Percentiles rank a stretch among this genome's conserved stretches.
Conservation (phyloP, 2,113 vertebrate genomes). For the Rhabdomys dilectus region DNA sequence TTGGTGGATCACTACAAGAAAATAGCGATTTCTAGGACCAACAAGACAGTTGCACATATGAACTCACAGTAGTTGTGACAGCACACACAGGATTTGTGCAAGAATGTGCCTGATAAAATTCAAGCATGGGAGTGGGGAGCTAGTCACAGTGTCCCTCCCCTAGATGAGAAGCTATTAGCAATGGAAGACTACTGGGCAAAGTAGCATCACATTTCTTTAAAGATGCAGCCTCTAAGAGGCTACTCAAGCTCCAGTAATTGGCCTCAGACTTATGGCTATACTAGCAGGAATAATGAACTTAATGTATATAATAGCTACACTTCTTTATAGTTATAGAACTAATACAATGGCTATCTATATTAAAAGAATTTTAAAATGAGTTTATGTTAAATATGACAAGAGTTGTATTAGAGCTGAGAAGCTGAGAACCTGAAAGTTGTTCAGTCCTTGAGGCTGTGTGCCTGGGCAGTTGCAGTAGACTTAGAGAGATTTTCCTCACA, state of each 20-base stretch:
- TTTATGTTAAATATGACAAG: background rate
- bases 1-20: background rate
- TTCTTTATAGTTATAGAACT: background rate
- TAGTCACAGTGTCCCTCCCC: background rate
- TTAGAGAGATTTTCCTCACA: background rate
- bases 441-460: background rate
- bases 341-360: background rate
- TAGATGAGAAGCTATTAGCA: background rate
- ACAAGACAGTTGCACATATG: background rate
- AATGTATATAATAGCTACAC: background rate
- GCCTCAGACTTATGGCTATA: background rate
- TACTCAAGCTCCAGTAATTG: background rate
- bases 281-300: background rate
- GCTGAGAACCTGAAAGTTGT: background rate
- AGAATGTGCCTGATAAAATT: background rate
- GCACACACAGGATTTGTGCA: background rate
- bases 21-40: background rate
- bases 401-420: background rate
- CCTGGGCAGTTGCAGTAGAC: background rate
- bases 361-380: background rate
- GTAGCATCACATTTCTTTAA: background rate
- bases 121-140: background rate
- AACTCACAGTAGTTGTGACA: background rate
- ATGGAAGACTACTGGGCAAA: background rate
- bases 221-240: background rate